Evolutionary conservation across 1,140 invertebrate species (phyloP).

Genomic region (Diplogasteroides magnus): DNA sequence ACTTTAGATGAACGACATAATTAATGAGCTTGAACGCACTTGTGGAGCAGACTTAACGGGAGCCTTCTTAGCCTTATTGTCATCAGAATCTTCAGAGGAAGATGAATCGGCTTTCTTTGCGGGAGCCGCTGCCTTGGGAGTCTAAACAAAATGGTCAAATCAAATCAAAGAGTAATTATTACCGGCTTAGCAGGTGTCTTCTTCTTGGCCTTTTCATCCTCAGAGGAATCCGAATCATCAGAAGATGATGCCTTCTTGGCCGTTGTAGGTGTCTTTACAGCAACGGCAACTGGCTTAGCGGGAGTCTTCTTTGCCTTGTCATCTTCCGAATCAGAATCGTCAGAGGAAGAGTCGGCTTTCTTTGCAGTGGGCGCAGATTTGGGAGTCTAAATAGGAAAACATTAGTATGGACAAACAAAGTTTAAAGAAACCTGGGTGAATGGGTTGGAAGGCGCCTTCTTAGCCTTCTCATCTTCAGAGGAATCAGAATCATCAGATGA

Average conservation of each 20-base stretch:
- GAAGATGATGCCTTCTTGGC: conserved; percentile 22
- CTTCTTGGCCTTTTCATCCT: conserved; percentile 16
- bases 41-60: neutral
- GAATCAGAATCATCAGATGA: conserved; percentile 20
- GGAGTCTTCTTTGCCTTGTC: conserved; percentile 9
- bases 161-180: no score
- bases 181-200: conserved; percentile 25
- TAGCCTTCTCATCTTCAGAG: conserved; percentile 21
- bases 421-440: neutral
- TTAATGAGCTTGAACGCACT: conserved; percentile 11
- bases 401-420: neutral
- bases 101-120: conserved; percentile 24
- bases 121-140: conserved; percentile 15
- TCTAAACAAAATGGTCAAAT: conserved; percentile 13
- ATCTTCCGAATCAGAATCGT: conserved; percentile 22
- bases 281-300: conserved; percentile 4
- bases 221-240: conserved; percentile 22
- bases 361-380: conserved; percentile 16
- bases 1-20: conserved; percentile 2
- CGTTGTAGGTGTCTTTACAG: conserved; percentile 15
- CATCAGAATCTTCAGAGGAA: conserved; percentile 19
- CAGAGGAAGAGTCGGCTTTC: conserved; percentile 22
- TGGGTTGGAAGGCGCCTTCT: neutral
- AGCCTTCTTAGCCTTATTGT: conserved; percentile 17
- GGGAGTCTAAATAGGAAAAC: conserved; percentile 14